Evolutionary conservation across 2,888 invertebrate species (phyloP).

Genomic region (Abrostola tripartita): DNA sequence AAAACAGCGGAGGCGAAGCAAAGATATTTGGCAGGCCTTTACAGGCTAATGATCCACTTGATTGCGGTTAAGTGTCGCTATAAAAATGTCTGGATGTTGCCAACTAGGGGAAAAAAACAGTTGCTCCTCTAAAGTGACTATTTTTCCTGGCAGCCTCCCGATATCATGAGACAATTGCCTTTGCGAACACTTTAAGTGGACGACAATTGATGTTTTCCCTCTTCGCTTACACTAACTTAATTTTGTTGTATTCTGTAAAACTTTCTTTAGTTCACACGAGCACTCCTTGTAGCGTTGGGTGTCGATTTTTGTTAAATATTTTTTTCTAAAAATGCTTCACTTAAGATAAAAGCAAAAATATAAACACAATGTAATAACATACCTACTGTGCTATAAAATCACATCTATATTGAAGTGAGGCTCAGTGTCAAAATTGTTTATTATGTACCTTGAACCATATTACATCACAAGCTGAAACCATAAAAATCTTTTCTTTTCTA

Average conservation of each 20-base stretch:
- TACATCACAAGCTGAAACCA: conserved; percentile 22
- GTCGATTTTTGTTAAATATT: conserved; percentile 9
- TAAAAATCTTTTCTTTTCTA: conserved; percentile 27
- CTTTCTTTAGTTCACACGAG: conserved; percentile 46
- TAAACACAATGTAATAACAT: background rate
- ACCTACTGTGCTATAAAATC: conserved; percentile 4
- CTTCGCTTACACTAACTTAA: conserved; percentile 64
- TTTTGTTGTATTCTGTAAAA: conserved; percentile 64
- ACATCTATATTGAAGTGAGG: background rate
- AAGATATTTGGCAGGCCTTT: conserved; percentile 87
- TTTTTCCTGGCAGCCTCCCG: conserved; percentile 84
- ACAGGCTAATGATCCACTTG: conserved; percentile 87
- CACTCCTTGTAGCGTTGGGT: conserved; percentile 10
- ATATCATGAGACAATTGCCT: conserved; percentile 85
- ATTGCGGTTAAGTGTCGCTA: conserved; percentile 87
- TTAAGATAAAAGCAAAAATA: conserved; percentile 14
- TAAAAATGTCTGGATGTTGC: conserved; percentile 86
- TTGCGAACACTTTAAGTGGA: conserved; percentile 79
- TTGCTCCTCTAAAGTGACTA: conserved; percentile 83
- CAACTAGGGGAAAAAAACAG: conserved; percentile 84
- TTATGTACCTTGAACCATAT: background rate
- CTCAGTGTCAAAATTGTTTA: background rate
- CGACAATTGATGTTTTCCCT: conserved; percentile 77
- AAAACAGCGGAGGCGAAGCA: conserved; percentile 77
- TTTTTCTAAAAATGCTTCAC: conserved; percentile 8